These are phyloP conservation scores for Osmerus eperlanus DNA, from an alignment of 2,113 vertebrate genomes.

Conservation along the genomic window DNA sequence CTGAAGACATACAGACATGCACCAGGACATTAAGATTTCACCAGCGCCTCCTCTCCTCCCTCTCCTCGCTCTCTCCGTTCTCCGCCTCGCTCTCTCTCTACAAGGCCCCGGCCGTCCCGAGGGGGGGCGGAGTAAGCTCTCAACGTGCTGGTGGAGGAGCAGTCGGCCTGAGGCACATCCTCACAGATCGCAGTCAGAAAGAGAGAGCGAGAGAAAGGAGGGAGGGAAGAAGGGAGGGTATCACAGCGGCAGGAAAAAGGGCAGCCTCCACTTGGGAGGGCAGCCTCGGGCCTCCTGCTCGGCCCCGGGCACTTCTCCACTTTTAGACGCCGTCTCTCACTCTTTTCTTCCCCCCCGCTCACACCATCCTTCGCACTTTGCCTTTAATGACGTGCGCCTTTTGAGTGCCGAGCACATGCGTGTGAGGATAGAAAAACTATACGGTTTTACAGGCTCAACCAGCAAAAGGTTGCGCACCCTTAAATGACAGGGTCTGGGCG, in stretches of 20 bases:
- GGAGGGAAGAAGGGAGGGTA: background rate
- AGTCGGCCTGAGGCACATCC: conserved; percentile 25
- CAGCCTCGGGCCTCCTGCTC: conserved; percentile 30
- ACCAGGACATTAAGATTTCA: conserved; percentile 70
- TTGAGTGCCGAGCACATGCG: too few species aligned
- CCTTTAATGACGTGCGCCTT: background rate
- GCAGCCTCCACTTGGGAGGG: conserved; percentile 27
- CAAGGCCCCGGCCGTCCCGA: conserved; percentile 35
- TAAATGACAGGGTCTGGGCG: conserved; percentile 53
- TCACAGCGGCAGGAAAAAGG: conserved; percentile 24
- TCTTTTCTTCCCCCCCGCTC: conserved; percentile 9
- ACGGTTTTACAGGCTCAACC: conserved; percentile 34
- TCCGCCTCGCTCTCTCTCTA: conserved; percentile 23
- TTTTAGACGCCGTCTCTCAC: conserved; percentile 33
- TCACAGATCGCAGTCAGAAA: background rate
- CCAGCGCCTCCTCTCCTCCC: conserved; percentile 37
- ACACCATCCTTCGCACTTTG: conserved; percentile 3
- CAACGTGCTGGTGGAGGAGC: conserved; percentile 35
- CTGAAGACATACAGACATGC: conserved; percentile 47
- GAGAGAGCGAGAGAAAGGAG: background rate
- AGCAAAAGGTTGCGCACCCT: conserved; percentile 32
- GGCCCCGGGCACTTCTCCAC: conserved; percentile 26
- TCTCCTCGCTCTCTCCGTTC: conserved; percentile 27
- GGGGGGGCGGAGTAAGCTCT: conserved; percentile 36
- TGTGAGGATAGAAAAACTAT: too few species aligned